Evolutionary conservation across 1,140 invertebrate species (phyloP).

Genomic region (Metaphire vulgaris): DNA sequence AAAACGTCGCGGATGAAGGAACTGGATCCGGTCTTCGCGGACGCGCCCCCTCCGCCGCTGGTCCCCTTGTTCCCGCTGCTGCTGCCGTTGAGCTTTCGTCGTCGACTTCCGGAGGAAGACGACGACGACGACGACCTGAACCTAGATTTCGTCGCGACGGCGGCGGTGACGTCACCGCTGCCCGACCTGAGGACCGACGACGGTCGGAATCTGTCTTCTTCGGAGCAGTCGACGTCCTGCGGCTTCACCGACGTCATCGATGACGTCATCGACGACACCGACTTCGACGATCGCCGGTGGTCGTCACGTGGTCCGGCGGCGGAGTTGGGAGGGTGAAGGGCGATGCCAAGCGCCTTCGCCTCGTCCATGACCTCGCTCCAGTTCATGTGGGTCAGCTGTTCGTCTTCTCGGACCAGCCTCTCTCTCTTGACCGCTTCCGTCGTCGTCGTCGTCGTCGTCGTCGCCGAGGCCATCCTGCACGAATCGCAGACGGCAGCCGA

Average conservation of each 20-base stretch:
- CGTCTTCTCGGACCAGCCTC: too few species aligned
- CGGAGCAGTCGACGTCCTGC: too few species aligned
- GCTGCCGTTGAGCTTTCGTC: too few species aligned
- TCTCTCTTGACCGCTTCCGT: too few species aligned
- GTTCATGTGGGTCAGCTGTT: constrained; percentile 20
- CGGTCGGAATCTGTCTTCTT: too few species aligned
- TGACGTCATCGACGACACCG: not conserved
- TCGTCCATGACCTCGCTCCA: constrained; percentile 16
- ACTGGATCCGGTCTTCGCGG: not conserved
- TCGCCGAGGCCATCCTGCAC: too few species aligned
- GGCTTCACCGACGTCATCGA: not conserved
- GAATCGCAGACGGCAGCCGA: too few species aligned
- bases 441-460: too few species aligned
- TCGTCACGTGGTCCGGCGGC: not conserved
- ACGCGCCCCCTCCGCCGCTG: too few species aligned
- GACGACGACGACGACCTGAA: too few species aligned
- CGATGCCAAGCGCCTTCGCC: constrained; percentile 15
- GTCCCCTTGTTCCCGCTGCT: too few species aligned
- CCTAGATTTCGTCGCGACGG: not conserved
- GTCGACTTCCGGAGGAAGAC: too few species aligned
- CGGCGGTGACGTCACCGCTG: not conserved
- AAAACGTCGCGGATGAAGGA: not conserved
- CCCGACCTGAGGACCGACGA: not conserved
- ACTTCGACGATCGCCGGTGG: not conserved
- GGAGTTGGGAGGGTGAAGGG: not conserved